A percentile compares a stretch with the other conserved stretches of the same genome.
These are phyloP conservation scores for Augochlorella aurata DNA, from an alignment of 2,888 invertebrate species.

Conservation along the genomic window DNA sequence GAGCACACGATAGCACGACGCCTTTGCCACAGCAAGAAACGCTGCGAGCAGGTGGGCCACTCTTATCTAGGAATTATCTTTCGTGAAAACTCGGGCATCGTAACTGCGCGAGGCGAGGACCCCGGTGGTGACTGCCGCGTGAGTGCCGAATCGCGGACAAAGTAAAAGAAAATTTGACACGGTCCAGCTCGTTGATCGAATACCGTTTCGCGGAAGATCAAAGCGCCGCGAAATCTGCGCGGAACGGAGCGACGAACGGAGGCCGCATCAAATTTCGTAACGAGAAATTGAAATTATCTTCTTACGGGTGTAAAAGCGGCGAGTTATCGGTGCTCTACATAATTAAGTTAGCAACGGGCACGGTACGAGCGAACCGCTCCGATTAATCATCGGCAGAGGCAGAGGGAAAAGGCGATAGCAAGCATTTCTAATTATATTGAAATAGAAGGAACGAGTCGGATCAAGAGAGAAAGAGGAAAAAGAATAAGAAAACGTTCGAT, in stretches of 20 bases:
- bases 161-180: neutral
- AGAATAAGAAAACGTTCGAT: neutral
- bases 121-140: too few species aligned
- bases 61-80: too few species aligned
- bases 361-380: conserved; percentile 20
- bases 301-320: conserved; percentile 32
- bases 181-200: neutral
- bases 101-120: too few species aligned
- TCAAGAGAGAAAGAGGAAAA: neutral
- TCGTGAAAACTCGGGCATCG: too few species aligned
- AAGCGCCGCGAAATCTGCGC: conserved; percentile 6
- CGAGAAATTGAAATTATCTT: conserved; percentile 49
- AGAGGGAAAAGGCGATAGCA: conserved; percentile 29
- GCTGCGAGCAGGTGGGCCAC: neutral
- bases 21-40: neutral
- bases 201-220: neutral
- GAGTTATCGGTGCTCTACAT: conserved; percentile 58
- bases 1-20: neutral
- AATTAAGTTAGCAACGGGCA: conserved; percentile 55
- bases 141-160: too few species aligned
- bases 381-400: conserved; percentile 46
- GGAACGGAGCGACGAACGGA: neutral
- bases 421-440: conserved; percentile 50
- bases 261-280: conserved; percentile 46
- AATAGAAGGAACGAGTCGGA: conserved; percentile 9